Evolutionary conservation across 2,797 vertebrate genomes (phyloP).

Genomic region (Miichthys miiuy): DNA sequence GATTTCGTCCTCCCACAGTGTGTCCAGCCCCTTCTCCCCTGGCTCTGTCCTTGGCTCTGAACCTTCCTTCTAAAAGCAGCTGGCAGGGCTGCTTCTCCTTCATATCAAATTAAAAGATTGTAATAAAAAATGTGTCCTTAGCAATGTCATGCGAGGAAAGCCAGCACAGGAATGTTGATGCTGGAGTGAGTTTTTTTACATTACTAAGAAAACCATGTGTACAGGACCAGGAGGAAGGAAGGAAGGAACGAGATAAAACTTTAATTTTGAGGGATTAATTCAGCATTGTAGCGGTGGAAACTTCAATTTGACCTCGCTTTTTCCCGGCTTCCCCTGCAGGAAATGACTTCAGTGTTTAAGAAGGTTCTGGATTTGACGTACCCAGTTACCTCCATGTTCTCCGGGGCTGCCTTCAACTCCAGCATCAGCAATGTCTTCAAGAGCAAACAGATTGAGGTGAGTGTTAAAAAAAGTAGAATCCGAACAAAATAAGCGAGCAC

Average conservation of each 20-base stretch:
- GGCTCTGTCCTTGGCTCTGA: slow-evolving; percentile 45
- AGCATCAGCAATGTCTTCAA: slow-evolving; percentile 91
- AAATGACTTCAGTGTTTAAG: slow-evolving; percentile 92
- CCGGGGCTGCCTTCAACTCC: slow-evolving; percentile 93
- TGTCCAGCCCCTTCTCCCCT: slow-evolving; percentile 13
- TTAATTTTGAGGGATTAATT: neutral
- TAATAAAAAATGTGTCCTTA: slow-evolving; percentile 17
- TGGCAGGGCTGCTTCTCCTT: slow-evolving; percentile 18
- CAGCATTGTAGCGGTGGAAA: neutral
- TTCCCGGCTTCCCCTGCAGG: slow-evolving; percentile 76
- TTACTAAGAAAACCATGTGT: neutral
- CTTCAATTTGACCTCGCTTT: neutral
- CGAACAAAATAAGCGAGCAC: neutral
- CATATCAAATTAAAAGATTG: slow-evolving; percentile 37
- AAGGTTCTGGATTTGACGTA: slow-evolving; percentile 94
- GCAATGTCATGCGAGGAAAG: slow-evolving; percentile 21
- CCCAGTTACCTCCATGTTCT: slow-evolving; percentile 96
- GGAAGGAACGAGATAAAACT: neutral
- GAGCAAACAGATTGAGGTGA: slow-evolving; percentile 95
- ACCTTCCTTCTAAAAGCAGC: slow-evolving; percentile 30
- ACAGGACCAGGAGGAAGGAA: neutral
- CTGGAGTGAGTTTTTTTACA: neutral
- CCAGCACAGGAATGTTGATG: neutral
- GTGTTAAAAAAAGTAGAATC: neutral
- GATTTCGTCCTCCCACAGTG: slow-evolving; percentile 20